Evolutionary conservation across 1,140 invertebrate species (phyloP), one percentile per base, ranked within the genome.

Genomic region (Trigoniulus corallinus): DNA sequence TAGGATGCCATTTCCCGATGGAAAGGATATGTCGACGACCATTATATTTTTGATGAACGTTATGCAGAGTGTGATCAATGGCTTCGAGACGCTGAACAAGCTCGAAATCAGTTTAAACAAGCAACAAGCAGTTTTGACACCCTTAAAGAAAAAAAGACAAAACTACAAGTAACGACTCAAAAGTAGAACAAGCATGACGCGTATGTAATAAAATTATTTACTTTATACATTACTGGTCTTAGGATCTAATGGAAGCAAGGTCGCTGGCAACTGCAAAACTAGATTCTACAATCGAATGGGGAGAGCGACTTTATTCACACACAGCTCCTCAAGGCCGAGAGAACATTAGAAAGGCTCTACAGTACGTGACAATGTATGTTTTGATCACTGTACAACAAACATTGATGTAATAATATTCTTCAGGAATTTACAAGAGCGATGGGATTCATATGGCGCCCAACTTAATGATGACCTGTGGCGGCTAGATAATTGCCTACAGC

Each of bases 321-420:
- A 96, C 91, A 4, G 88, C 88, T 44, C 86, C 89, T 1, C 88
- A 94, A 59, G 91, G 91, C 10, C 73, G 91, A 57, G 91, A 95
- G 70, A 79, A 84, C 22, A 84, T 95, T 43, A 69, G 91, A 42
- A 86, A 92, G 64, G 29, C 29, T 7, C 29, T 34, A 34, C 29
- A 34, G 29, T 34, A 7, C 7, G n/a, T n/a, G n/a, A n/a, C n/a
- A n/a, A n/a, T n/a, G 29, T 34, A 7, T 34, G 29, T 34, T 34
- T 7, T 41, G 29, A 40, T 50, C 3, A 37, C 21, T 40, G 34
- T 41, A 22, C 53, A 54, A 49, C 7, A 7, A 7, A 34, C 29
- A 7, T 34, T 7, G 15, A 34, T 34, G 7, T 34, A 15, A 46
- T 55, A 3, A 53, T 13, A 41, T 37, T 34, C 56, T 58, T 25